Conservation (phyloP, 2,888 invertebrate species). For the Unio delphinus region DNA sequence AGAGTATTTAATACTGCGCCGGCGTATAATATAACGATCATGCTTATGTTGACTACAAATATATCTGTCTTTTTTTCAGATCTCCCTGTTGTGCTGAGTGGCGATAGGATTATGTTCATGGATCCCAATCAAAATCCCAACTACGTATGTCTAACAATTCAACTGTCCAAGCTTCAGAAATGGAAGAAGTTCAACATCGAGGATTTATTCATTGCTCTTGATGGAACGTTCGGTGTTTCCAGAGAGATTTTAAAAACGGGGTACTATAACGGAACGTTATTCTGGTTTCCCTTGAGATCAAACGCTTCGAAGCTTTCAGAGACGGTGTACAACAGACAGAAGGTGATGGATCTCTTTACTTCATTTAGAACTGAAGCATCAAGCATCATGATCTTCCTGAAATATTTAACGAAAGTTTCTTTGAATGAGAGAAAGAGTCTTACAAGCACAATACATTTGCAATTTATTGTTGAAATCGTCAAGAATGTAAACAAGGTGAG, state of each 20-base stretch:
- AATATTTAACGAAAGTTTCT: conserved; percentile 26
- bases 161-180: conserved; percentile 16
- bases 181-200: conserved; percentile 24
- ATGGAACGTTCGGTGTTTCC: conserved; percentile 43
- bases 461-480: too few relatives aligned
- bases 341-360: conserved; percentile 48
- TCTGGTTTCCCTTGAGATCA: conserved; percentile 62
- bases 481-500: too few relatives aligned
- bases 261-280: conserved; percentile 57
- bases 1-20: too few relatives aligned
- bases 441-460: too few relatives aligned
- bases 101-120: conserved; percentile 52
- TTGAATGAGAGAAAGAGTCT: too few relatives aligned
- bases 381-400: conserved; percentile 59
- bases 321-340: conserved; percentile 43
- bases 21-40: too few relatives aligned
- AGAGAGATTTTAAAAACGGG: conserved; percentile 27
- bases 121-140: conserved; percentile 51
- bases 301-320: conserved; percentile 49
- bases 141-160: conserved; percentile 30
- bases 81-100: conserved; percentile 60
- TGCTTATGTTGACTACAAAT: too few relatives aligned
- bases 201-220: conserved; percentile 37
- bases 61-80: conserved; percentile 38
- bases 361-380: conserved; percentile 56